Base-by-base conservation (phyloP, 2,888 invertebrate genomes). In the Caenorhabditis macrosperma region DNA sequence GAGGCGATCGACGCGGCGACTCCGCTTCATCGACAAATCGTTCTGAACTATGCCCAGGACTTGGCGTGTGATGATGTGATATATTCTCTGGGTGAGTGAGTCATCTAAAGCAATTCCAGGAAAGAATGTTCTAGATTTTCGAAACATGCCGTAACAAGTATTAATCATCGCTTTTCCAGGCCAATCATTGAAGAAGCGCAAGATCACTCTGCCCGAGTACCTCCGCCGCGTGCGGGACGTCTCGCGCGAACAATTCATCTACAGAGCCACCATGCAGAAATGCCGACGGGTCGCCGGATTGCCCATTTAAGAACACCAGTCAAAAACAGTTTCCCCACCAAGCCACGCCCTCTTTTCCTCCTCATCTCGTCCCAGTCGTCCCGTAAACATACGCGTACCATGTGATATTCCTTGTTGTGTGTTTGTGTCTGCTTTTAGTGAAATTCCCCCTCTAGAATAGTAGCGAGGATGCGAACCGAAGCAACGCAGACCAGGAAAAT, bases 1-100 rank as follows among this genome's bases (percentile, higher is more conserved):
- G 76, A 81, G 52, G 82, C 80, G 5, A 77, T 84, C 26, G 81
- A 85, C 26, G 83, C 85, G 2, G 63, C 82, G 20, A 80, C 64
- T 26, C 85, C 85, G 6, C 68, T 85, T 10, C 81, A 90, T 55
- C 83, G 86, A 9, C 90, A 90, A 52, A 86, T 90, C 50, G 71
- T 90, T 20, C 48, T 76, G 15, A 84, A 83, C 64, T 88, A 88
- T 74, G 87, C 84, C 60, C 97, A 98, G 92, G 99, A 99, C 93
- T 96, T 97, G 81, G 97, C 99, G 17, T 94, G 95, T 64, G 98
- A 99, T 93, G 99, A 99, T 93, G 95, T 97, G 79, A 96, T 99
- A 90, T 99, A 98, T 91, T 97, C 96, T 91, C 94, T 99, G 92
- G 97, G 97, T 85, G 9, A 96, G 97, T 63, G 17, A n/a, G n/a